These are phyloP conservation scores for Orussus abietinus DNA, from an alignment of 1,140 invertebrate species.

Conservation along the genomic window DNA sequence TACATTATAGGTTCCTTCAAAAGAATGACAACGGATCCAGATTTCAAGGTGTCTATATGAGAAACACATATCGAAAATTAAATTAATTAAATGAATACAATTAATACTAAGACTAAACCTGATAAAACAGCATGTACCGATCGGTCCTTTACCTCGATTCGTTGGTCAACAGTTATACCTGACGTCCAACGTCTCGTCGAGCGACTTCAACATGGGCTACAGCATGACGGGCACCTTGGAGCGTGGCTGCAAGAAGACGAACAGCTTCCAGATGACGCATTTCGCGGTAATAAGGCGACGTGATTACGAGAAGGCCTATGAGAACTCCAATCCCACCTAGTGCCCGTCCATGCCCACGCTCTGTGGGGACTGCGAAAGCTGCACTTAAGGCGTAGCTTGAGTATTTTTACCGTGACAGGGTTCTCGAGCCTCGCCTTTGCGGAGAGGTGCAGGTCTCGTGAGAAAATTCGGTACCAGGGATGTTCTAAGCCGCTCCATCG, in stretches of 20 bases:
- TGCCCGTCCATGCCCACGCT: conserved; percentile 50
- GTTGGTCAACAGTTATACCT: conserved; percentile 64
- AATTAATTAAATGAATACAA: no score
- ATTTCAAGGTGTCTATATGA: conserved; percentile 79
- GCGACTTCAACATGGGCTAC: conserved; percentile 85
- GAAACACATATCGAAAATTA: no score
- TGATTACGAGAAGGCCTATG: conserved; percentile 53
- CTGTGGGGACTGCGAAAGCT: conserved; percentile 46
- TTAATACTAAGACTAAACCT: no score
- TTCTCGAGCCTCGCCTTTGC: no score
- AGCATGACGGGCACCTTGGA: conserved; percentile 82
- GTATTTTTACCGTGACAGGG: no score
- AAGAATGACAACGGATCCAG: conserved; percentile 62
- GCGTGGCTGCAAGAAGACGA: conserved; percentile 71
- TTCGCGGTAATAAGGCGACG: conserved; percentile 76
- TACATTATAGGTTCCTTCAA: conserved; percentile 81
- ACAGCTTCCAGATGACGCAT: conserved; percentile 78
- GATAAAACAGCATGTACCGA: no score
- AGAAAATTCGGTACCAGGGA: no score
- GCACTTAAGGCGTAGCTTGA: conserved; percentile 40
- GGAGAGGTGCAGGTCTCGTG: no score
- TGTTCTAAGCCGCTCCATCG: no score
- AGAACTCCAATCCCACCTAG: conserved; percentile 51
- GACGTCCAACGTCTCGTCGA: conserved; percentile 72
- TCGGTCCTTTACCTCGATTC: no score